Percentiles rank a stretch among this genome's conserved stretches.
Evolutionary conservation across 2,888 invertebrate species (phyloP).

Genomic region (Cremastinae sp.): DNA sequence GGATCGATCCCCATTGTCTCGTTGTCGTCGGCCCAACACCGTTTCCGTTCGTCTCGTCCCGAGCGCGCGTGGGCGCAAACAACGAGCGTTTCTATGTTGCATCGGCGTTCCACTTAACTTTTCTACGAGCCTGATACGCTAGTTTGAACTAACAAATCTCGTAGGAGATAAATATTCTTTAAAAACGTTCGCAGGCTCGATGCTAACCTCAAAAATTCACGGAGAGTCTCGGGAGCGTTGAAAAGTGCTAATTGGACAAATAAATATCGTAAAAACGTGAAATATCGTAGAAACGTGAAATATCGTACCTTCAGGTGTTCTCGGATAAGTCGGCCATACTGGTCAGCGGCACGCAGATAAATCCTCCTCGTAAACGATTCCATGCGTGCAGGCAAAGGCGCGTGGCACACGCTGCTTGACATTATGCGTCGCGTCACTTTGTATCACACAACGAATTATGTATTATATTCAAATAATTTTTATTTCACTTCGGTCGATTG

Average conservation of each 20-base stretch:
- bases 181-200: too few relatives aligned
- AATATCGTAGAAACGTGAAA: constrained; percentile 30
- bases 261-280: constrained; percentile 1
- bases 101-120: too few relatives aligned
- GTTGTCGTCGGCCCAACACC: constrained; percentile 13
- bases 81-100: too few relatives aligned
- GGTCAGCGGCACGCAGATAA: constrained; percentile 84
- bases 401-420: constrained; percentile 79
- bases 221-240: too few relatives aligned
- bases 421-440: constrained; percentile 73
- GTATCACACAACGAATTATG: constrained; percentile 4
- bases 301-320: constrained; percentile 82
- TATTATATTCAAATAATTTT: constrained; percentile 4
- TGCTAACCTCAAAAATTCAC: too few relatives aligned
- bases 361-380: constrained; percentile 82
- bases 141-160: too few relatives aligned
- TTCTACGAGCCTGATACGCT: too few relatives aligned
- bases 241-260: not conserved
- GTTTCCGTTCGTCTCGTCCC: constrained; percentile 31
- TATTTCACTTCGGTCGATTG: not conserved
- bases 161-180: too few relatives aligned
- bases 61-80: constrained; percentile 1
- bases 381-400: constrained; percentile 77
- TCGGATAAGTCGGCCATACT: constrained; percentile 84
- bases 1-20: constrained; percentile 12